phyloP scores from a whole-genome alignment of 2,113 vertebrate species.

The Isurus oxyrinchus region DNA sequence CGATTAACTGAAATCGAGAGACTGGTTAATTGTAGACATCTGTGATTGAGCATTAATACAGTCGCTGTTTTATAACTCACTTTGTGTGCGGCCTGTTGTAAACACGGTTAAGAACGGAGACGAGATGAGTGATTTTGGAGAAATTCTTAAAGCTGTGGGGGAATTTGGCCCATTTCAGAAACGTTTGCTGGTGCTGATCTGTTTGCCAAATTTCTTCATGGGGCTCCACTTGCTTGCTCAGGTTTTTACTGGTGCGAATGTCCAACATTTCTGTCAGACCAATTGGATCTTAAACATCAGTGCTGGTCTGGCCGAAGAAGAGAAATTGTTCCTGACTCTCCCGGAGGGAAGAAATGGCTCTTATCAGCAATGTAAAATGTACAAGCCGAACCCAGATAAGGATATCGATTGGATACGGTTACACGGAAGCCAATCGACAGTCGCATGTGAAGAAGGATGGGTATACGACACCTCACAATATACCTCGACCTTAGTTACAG shows the following conservation, averaged over 20 bases:
- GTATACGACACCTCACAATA: conserved; percentile 53
- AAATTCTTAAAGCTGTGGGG: conserved; percentile 65
- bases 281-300: conserved; percentile 61
- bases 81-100: background rate
- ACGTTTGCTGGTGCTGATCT: conserved; percentile 55
- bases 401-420: conserved; percentile 58
- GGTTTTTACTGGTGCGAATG: conserved; percentile 60
- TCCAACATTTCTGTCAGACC: conserved; percentile 69
- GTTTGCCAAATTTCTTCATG: conserved; percentile 50
- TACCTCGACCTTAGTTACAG: conserved; percentile 54
- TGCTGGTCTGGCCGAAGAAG: conserved; percentile 61
- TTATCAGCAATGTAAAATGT: conserved; percentile 70
- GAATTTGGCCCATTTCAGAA: conserved; percentile 76
- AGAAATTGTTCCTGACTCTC: conserved; percentile 63
- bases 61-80: too few relatives aligned
- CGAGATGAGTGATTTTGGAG: conserved; percentile 57
- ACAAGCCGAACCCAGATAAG: conserved; percentile 55
- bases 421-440: conserved; percentile 61
- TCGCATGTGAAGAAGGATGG: conserved; percentile 59
- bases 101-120: background rate
- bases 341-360: conserved; percentile 50
- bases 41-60: background rate
- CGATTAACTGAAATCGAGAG: background rate
- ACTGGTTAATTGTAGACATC: background rate
- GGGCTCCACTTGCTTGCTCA: conserved; percentile 71